A percentile compares a stretch with the other conserved stretches of the same genome.
These are phyloP conservation scores for Salmo trutta DNA, from an alignment of 2,797 vertebrate species.

Conservation along the genomic window DNA sequence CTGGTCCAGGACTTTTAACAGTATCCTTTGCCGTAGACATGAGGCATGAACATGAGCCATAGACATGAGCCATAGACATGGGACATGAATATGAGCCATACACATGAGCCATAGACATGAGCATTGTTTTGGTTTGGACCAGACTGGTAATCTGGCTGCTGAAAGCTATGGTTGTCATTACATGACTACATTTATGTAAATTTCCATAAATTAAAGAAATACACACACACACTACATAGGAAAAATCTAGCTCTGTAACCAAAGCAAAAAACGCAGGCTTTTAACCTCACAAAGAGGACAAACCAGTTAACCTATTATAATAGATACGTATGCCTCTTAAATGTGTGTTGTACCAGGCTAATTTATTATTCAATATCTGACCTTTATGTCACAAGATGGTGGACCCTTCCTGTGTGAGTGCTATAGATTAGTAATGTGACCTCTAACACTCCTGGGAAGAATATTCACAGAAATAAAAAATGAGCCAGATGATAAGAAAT, in stretches of 20 bases:
- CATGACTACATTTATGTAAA: background rate
- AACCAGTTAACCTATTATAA: conserved; percentile 1
- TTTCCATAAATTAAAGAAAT: background rate
- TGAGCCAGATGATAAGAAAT: conserved; percentile 42
- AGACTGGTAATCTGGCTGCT: background rate
- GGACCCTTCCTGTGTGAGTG: conserved; percentile 12
- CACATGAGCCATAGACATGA: background rate
- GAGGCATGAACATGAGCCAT: too few relatives aligned
- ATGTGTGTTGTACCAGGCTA: conserved; percentile 3
- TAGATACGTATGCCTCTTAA: background rate
- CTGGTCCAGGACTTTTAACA: conserved; percentile 33
- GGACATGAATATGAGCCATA: background rate
- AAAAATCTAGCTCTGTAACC: background rate
- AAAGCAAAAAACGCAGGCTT: background rate
- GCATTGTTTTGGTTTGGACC: conserved; percentile 35
- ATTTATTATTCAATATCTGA: conserved; percentile 15
- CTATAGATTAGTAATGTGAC: conserved; percentile 34
- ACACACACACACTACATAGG: background rate
- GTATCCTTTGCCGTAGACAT: conserved; percentile 41
- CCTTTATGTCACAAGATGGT: background rate
- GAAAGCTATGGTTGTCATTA: background rate
- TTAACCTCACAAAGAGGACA: background rate
- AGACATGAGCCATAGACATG: too few relatives aligned
- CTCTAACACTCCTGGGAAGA: conserved; percentile 35
- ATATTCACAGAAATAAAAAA: conserved; percentile 47